Evolutionary conservation across 2,797 vertebrate genomes (phyloP).

Genomic region (Phataginus tricuspis): DNA sequence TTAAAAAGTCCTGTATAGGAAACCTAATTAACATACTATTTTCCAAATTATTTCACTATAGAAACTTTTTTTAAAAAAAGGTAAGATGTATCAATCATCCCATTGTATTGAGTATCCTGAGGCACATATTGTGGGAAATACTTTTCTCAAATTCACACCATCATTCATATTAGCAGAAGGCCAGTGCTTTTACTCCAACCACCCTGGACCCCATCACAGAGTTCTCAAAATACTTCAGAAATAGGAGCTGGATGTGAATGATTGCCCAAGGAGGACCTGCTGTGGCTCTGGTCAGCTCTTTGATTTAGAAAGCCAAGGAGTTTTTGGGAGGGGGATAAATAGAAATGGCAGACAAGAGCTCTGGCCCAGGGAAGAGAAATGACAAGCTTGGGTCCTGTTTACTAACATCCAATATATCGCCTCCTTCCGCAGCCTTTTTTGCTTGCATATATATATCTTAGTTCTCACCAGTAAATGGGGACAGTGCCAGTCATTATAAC

Average conservation of each 20-base stretch:
- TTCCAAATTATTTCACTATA: background rate
- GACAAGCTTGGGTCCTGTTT: background rate
- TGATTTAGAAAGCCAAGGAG: constrained; percentile 13
- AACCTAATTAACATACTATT: background rate
- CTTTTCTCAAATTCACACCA: background rate
- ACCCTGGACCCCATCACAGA: background rate
- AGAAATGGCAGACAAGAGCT: background rate
- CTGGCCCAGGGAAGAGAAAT: background rate
- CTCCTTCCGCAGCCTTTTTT: background rate
- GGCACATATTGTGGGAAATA: background rate
- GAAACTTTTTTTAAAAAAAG: background rate
- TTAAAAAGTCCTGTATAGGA: background rate
- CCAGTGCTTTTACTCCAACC: background rate
- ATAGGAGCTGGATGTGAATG: background rate
- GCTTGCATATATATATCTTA: background rate
- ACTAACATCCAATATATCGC: background rate
- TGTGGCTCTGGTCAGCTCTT: background rate
- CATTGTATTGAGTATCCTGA: background rate
- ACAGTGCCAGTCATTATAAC: background rate
- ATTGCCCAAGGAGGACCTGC: background rate
- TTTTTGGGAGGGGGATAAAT: background rate
- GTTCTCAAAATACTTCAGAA: background rate
- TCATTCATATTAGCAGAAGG: background rate
- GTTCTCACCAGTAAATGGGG: background rate
- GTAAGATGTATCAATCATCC: background rate